Evolutionary conservation across 2,113 vertebrate species (phyloP).

Genomic region (Lichenostomus cassidix): DNA sequence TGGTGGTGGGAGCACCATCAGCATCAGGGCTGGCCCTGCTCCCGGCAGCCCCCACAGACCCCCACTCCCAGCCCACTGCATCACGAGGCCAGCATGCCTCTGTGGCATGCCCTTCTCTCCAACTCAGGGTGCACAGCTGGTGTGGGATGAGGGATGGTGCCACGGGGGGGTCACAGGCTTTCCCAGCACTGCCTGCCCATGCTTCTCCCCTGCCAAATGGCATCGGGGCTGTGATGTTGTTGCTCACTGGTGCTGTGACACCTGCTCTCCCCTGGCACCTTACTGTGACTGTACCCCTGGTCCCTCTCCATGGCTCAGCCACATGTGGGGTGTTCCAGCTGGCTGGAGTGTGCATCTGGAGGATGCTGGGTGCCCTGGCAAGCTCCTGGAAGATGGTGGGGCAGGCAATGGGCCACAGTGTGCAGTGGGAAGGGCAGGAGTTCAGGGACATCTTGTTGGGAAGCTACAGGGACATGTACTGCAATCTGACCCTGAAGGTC

Average conservation of each 20-base stretch:
- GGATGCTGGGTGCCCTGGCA: neutral
- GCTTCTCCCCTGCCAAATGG: neutral
- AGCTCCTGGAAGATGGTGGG: neutral
- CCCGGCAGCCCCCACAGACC: accelerated
- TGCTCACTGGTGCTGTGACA: neutral
- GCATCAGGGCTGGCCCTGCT: neutral
- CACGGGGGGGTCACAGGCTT: accelerated
- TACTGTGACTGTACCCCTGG: accelerated
- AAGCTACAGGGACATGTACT: neutral
- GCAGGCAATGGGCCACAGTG: neutral
- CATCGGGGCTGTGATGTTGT: accelerated
- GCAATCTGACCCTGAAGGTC: conserved; percentile 35
- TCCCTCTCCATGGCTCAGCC: neutral
- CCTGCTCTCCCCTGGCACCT: neutral
- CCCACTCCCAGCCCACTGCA: neutral
- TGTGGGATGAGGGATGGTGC: accelerated
- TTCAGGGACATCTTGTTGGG: neutral
- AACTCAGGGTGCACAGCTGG: neutral
- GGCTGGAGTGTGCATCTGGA: neutral
- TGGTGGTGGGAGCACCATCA: accelerated
- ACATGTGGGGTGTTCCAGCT: accelerated
- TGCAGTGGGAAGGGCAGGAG: neutral
- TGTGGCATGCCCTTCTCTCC: accelerated
- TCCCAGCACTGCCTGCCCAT: neutral
- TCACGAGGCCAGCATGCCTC: accelerated